Conservation (phyloP, 2,888 invertebrate species). For the Campoplex nolae region DNA sequence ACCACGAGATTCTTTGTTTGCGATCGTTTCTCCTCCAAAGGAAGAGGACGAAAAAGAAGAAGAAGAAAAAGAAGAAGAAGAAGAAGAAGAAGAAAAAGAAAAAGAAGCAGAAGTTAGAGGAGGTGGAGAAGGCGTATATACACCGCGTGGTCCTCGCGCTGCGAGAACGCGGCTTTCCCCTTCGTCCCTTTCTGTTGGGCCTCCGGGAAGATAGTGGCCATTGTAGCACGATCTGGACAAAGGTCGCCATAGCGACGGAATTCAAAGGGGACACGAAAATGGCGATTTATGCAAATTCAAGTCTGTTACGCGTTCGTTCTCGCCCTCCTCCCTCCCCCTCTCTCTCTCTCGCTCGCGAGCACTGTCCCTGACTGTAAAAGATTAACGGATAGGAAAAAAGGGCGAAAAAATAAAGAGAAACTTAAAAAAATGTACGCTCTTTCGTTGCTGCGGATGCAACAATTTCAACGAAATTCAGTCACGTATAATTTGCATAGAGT, state of each 20-base stretch:
- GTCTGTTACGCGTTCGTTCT: conserved; percentile 70
- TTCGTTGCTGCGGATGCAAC: conserved; percentile 65
- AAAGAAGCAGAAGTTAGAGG: conserved; percentile 42
- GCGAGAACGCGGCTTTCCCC: conserved; percentile 52
- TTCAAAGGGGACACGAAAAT: conserved; percentile 81
- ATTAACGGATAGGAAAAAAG: conserved; percentile 65
- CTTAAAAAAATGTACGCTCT: conserved; percentile 57
- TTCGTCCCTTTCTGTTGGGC: conserved; percentile 54
- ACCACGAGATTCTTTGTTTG: conserved; percentile 84
- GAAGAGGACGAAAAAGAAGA: conserved; percentile 56
- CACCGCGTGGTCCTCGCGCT: conserved; percentile 64
- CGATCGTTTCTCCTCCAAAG: conserved; percentile 82
- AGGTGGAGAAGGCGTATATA: conserved; percentile 67
- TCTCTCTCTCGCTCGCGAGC: conserved; percentile 3
- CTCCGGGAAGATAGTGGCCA: conserved; percentile 80
- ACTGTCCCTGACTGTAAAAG: conserved; percentile 54
- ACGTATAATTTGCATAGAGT: conserved; percentile 7
- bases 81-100: neutral
- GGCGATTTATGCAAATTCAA: conserved; percentile 82
- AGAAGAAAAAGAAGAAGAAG: conserved; percentile 54
- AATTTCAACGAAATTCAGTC: conserved; percentile 45
- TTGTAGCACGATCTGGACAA: conserved; percentile 83
- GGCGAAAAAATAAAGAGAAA: conserved; percentile 34
- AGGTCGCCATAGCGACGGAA: conserved; percentile 83
- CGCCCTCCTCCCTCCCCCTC: conserved; percentile 32